Conservation (phyloP, 2,797 vertebrate genomes). For the Lepidocolaptes lacrymiger region DNA sequence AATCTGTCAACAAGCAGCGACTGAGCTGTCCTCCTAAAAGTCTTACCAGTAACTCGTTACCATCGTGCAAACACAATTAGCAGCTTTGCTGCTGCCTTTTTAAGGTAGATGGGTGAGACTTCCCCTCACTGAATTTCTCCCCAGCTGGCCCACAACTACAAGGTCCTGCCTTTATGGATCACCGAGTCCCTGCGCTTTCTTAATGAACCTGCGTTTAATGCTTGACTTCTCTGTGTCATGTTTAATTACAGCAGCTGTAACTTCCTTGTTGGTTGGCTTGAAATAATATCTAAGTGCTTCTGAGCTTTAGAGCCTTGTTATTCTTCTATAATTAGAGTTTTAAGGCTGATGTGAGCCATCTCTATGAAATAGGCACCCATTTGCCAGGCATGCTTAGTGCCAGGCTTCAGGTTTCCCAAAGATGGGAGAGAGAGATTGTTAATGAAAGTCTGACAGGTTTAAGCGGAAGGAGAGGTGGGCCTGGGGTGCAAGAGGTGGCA, state of each 20-base stretch:
- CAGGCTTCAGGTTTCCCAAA: not conserved
- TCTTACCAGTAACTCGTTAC: not conserved
- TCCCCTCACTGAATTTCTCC: not conserved
- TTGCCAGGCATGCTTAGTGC: not conserved
- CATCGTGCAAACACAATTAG: not conserved
- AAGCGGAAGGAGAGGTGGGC: not conserved
- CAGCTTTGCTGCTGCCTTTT: not conserved
- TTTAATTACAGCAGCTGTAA: conserved; percentile 73
- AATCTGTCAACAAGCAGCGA: accelerated
- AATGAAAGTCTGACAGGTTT: not conserved
- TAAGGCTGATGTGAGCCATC: conserved; percentile 43
- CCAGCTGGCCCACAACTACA: conserved; percentile 9
- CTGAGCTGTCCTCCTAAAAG: not conserved
- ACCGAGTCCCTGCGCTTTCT: not conserved
- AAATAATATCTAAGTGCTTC: conserved; percentile 68
- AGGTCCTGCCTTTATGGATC: conserved; percentile 64
- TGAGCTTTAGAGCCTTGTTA: conserved; percentile 64
- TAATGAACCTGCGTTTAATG: conserved; percentile 72
- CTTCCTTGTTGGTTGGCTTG: conserved; percentile 50
- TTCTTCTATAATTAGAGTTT: conserved; percentile 65
- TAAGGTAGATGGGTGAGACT: not conserved
- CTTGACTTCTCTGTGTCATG: conserved; percentile 67
- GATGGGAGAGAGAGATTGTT: not conserved
- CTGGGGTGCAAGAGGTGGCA: not conserved
- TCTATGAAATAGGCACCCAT: not conserved